These are phyloP conservation scores for Biston stratarius DNA, from an alignment of 2,888 invertebrate species.

Conservation along the genomic window DNA sequence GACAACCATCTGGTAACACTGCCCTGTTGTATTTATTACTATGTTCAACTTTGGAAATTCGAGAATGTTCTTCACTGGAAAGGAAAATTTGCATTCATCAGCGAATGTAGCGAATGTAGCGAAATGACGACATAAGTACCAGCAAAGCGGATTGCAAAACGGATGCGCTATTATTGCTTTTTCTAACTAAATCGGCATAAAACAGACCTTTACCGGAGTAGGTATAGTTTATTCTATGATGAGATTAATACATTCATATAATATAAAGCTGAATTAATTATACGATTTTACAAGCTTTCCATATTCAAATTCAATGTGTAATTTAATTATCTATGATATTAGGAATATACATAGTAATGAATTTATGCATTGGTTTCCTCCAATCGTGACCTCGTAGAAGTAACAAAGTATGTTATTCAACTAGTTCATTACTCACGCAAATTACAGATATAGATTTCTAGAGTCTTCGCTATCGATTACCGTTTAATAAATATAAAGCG, in stretches of 20 bases:
- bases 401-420: background rate
- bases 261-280: no score
- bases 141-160: background rate
- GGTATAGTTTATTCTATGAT: background rate
- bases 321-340: no score
- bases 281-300: background rate
- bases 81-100: no score
- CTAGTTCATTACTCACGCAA: background rate
- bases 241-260: background rate
- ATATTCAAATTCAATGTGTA: no score
- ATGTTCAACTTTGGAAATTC: no score
- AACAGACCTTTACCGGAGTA: background rate
- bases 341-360: background rate
- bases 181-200: background rate
- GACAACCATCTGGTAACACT: no score
- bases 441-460: background rate
- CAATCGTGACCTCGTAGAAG: background rate
- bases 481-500: conserved; percentile 1
- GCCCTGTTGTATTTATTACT: no score
- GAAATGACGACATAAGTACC: background rate
- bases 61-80: no score
- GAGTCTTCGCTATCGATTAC: background rate
- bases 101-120: background rate
- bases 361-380: background rate
- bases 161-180: conserved; percentile 10